Evolutionary conservation across 2,797 vertebrate species (phyloP).

Genomic region (Anisognathus igniventris): DNA sequence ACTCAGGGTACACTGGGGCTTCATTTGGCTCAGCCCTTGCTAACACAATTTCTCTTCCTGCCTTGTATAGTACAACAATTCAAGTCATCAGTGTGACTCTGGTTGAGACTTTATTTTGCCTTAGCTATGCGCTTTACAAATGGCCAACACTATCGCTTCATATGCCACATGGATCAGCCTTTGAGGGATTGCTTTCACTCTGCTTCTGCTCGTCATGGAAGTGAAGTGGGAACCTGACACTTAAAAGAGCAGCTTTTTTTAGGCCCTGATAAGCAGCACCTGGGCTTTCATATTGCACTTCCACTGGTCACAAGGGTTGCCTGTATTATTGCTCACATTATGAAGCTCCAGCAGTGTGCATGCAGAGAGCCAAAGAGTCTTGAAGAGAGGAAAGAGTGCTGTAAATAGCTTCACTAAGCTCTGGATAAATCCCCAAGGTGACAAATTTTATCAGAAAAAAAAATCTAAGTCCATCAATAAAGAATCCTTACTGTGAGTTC

Average conservation of each 20-base stretch:
- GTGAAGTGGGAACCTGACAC: background rate
- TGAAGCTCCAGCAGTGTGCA: background rate
- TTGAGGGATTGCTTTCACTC: background rate
- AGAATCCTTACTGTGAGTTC: background rate
- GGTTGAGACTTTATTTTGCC: background rate
- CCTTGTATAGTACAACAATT: background rate
- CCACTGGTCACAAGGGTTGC: background rate
- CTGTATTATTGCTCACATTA: slow-evolving; percentile 2
- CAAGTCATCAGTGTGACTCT: background rate
- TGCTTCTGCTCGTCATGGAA: background rate
- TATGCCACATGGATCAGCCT: background rate
- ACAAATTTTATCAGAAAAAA: background rate
- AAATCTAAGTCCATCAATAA: background rate
- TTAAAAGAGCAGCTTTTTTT: background rate
- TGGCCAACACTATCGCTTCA: background rate
- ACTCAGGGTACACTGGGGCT: background rate
- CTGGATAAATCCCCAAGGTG: slow-evolving; percentile 26
- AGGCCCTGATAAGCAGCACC: background rate
- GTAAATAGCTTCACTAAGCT: background rate
- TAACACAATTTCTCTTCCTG: background rate
- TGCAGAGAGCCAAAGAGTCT: background rate
- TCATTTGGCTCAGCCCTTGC: background rate
- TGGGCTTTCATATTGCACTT: slow-evolving; percentile 27
- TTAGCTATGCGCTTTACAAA: background rate
- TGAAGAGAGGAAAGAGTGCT: background rate